A percentile compares a stretch with the other conserved stretches of the same genome.
phyloP scores from a whole-genome alignment of 2,888 invertebrate species.

The Nomada hirtipes region DNA sequence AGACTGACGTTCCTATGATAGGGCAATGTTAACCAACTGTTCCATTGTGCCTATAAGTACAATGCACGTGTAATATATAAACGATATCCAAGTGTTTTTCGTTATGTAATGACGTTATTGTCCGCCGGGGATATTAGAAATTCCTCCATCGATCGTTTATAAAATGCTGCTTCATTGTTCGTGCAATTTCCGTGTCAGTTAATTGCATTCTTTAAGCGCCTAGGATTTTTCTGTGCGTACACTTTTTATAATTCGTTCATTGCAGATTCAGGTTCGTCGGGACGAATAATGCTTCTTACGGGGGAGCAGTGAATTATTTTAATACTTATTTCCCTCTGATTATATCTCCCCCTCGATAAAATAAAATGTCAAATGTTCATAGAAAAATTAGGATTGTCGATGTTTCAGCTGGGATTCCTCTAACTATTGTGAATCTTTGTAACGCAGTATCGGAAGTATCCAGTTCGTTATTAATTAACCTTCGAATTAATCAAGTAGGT shows the following conservation, averaged over 20 bases:
- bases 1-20: constrained; percentile 9
- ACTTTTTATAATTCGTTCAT: background rate
- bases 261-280: too few relatives aligned
- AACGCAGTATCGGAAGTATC: background rate
- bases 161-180: constrained; percentile 9
- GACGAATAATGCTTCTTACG: background rate
- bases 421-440: background rate
- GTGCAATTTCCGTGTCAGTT: background rate
- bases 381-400: background rate
- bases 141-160: background rate
- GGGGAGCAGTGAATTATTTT: background rate
- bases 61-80: background rate
- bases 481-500: constrained; percentile 12
- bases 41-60: background rate
- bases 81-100: background rate
- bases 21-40: background rate
- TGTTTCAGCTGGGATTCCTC: background rate
- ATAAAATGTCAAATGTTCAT: background rate
- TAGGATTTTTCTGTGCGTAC: background rate
- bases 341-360: background rate
- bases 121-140: background rate
- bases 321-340: too few relatives aligned
- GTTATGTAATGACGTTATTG: background rate
- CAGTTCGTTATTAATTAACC: constrained; percentile 22
- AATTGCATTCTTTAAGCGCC: constrained; percentile 2